phyloP scores from a whole-genome alignment of 2,113 vertebrate genomes.

The Alethe castanea region DNA sequence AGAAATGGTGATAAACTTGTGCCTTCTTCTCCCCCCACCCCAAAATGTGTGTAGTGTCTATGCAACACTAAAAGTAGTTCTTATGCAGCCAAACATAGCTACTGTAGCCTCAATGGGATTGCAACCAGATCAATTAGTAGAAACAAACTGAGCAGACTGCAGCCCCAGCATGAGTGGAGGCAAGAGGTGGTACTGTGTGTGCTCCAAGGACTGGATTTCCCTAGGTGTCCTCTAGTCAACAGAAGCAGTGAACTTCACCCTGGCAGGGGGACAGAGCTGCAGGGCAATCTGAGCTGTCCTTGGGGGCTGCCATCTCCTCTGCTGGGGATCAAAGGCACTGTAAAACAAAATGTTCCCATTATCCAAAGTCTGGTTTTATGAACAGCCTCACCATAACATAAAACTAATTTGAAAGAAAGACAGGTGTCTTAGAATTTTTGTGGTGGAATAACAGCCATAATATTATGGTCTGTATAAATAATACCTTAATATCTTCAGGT shows the following conservation, averaged over 20 bases:
- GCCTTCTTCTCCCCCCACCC: not conserved
- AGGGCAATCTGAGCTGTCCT: not conserved
- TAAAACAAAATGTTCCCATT: not conserved
- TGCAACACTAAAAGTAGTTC: not conserved
- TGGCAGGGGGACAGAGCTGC: not conserved
- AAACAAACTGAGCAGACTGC: not conserved
- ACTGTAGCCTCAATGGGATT: rapidly evolving
- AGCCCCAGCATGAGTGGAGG: rapidly evolving
- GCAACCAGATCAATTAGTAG: not conserved
- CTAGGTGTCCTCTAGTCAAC: not conserved
- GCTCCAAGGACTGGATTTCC: not conserved
- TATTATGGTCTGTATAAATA: not conserved
- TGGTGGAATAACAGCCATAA: not conserved
- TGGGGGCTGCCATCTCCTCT: not conserved
- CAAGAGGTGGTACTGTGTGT: not conserved
- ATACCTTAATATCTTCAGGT: not conserved
- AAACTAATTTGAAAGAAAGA: not conserved
- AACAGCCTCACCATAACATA: not conserved
- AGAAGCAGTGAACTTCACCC: not conserved
- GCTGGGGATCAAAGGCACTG: not conserved
- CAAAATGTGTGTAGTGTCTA: not conserved
- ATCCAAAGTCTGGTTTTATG: not conserved
- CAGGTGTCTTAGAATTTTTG: not conserved
- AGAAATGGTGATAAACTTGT: not conserved
- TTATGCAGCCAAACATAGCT: not conserved